Conservation (phyloP, 2,113 vertebrate genomes). For the Thamnophis sirtalis region DNA sequence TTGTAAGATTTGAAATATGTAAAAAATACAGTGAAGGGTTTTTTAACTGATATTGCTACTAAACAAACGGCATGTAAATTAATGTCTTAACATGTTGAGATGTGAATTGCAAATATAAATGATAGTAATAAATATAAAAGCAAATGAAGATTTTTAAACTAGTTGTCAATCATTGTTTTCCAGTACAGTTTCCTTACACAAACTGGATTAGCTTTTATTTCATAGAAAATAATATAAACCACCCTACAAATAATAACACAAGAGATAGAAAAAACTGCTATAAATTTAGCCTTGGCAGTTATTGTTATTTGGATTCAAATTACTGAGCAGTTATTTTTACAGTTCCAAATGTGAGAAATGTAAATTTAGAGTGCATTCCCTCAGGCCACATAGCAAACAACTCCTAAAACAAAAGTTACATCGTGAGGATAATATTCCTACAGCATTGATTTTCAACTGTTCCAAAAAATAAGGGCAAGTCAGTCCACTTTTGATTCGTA, state of each 20-base stretch:
- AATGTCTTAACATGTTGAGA: not conserved
- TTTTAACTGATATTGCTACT: conserved; percentile 33
- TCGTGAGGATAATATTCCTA: not conserved
- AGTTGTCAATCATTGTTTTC: not conserved
- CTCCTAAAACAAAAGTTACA: not conserved
- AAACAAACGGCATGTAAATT: conserved; percentile 13
- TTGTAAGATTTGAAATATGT: conserved; percentile 7
- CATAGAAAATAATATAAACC: not conserved
- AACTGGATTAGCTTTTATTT: not conserved
- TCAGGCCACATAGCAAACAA: not conserved
- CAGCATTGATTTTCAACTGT: not conserved
- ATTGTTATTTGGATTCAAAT: not conserved
- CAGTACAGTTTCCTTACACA: not conserved
- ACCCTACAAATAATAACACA: not conserved
- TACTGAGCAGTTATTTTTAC: not conserved
- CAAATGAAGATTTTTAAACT: not conserved
- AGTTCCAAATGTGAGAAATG: not conserved
- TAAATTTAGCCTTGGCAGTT: not conserved
- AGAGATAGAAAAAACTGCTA: not conserved
- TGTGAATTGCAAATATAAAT: conserved; percentile 16
- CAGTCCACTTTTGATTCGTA: too few species aligned
- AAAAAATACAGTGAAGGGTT: conserved; percentile 19
- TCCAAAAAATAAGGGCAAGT: too few species aligned
- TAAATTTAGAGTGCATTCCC: not conserved
- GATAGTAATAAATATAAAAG: not conserved